Evolutionary conservation across 2,888 invertebrate genomes (phyloP).

Genomic region (Furcula furcula): DNA sequence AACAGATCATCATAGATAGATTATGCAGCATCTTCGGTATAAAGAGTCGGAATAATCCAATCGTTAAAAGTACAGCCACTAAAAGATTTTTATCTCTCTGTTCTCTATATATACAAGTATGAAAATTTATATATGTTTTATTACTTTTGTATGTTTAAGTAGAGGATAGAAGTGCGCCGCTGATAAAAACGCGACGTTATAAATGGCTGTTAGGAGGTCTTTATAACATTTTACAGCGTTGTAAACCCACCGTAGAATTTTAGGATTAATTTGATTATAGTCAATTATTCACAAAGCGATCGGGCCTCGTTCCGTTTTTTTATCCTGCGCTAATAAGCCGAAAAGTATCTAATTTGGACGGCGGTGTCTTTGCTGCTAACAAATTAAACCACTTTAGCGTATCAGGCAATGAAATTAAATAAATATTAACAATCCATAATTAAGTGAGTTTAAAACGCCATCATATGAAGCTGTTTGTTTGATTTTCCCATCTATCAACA

Average conservation of each 20-base stretch:
- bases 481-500: conserved; percentile 39
- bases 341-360: conserved; percentile 77
- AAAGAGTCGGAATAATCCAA: conserved; percentile 15
- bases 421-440: conserved; percentile 79
- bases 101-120: conserved; percentile 4
- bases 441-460: conserved; percentile 69
- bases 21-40: conserved; percentile 14
- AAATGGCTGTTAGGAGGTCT: conserved; percentile 70
- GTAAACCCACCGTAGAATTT: conserved; percentile 81
- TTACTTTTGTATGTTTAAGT: conserved; percentile 7
- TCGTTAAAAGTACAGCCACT: conserved; percentile 22
- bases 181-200: conserved; percentile 59
- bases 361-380: conserved; percentile 78
- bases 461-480: conserved; percentile 56
- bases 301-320: conserved; percentile 69
- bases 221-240: conserved; percentile 78
- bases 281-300: conserved; percentile 80
- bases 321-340: conserved; percentile 74
- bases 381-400: conserved; percentile 81
- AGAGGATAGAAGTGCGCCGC: conserved; percentile 22
- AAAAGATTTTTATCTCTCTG: background rate
- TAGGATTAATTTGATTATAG: conserved; percentile 81
- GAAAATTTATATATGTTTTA: conserved; percentile 8
- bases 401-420: conserved; percentile 70
- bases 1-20: conserved; percentile 21